Base-by-base conservation (phyloP, 1,140 invertebrate genomes). In the Mamestra configurata region DNA sequence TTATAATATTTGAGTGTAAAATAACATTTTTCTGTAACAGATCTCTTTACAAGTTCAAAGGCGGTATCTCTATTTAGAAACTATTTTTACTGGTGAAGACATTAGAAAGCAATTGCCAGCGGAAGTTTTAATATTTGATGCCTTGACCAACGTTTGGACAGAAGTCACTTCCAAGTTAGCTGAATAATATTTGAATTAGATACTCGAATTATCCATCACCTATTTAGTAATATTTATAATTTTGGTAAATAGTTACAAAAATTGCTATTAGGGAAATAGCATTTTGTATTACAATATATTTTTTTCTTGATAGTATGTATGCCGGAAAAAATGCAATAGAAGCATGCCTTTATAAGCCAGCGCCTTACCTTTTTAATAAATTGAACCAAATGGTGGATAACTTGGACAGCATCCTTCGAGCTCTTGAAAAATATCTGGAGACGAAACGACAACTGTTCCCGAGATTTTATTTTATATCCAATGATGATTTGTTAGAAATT, bases 401-500 rank as follows among this genome's bases (percentile, higher is more conserved):
- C 71, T 89, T 98, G 70, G 97, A 98, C 92, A 85, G 92, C 1
- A 97, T 98, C 85, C 96, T 98, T 89, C 94, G 97, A 91, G 96
- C 97, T 66, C 89, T 98, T 83, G 97, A 98, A 96, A 96, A 96
- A 93, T 98, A 98, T 93, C 94, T 98, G 78, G 98, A 98, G 95
- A 97, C 97, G 0, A 98, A 98, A 89, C 92, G 98, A 49, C 97
- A 97, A 86, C 88, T 97, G 64, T 98, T 98, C 95, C 98, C 98
- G 66, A 97, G 92, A 87, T 94, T 95, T 87, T 98, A 98, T 95
- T 98, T 98, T 87, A 97, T 98, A 84, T 98, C 98, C 6, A 98
- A 98, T 93, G 98, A 98, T 92, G 98, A 98, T 91, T 94, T 98
- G 27, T 92, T 98, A 7, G 98, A 98, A 92, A 98, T 98, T 88